phyloP scores from a whole-genome alignment of 2,888 invertebrate species.

The Euplexia lucipara region DNA sequence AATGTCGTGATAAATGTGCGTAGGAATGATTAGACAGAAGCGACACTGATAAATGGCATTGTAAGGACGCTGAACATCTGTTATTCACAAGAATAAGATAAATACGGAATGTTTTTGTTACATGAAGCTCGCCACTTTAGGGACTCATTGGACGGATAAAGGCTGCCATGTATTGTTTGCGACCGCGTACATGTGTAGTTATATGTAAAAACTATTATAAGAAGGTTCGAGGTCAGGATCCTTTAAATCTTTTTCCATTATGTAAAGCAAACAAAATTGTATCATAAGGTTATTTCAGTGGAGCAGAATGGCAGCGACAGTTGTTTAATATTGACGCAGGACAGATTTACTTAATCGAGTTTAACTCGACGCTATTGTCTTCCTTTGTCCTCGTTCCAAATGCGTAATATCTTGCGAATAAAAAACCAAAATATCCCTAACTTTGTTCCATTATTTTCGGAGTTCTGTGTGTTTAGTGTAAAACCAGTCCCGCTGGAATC shows the following conservation, averaged over 20 bases:
- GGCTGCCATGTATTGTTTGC: slow-evolving; percentile 55
- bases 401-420: slow-evolving; percentile 45
- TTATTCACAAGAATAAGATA: slow-evolving; percentile 83
- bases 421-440: slow-evolving; percentile 38
- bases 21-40: slow-evolving; percentile 81
- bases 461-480: slow-evolving; percentile 27
- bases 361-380: slow-evolving; percentile 40
- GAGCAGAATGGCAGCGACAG: slow-evolving; percentile 19
- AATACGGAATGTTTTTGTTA: slow-evolving; percentile 77
- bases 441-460: slow-evolving; percentile 39
- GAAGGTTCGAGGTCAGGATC: background rate
- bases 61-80: slow-evolving; percentile 79
- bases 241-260: slow-evolving; percentile 14
- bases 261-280: slow-evolving; percentile 22
- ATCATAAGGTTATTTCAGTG: slow-evolving; percentile 34
- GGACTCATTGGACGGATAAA: slow-evolving; percentile 66
- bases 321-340: slow-evolving; percentile 55
- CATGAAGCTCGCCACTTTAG: slow-evolving; percentile 67
- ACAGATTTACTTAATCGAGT: slow-evolving; percentile 57
- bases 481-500: slow-evolving; percentile 27
- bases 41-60: slow-evolving; percentile 82
- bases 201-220: slow-evolving; percentile 21
- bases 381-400: slow-evolving; percentile 47
- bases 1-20: slow-evolving; percentile 80
- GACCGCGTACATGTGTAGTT: slow-evolving; percentile 23